Conservation (phyloP, 2,797 vertebrate genomes). For the Phylloscopus collybita region DNA sequence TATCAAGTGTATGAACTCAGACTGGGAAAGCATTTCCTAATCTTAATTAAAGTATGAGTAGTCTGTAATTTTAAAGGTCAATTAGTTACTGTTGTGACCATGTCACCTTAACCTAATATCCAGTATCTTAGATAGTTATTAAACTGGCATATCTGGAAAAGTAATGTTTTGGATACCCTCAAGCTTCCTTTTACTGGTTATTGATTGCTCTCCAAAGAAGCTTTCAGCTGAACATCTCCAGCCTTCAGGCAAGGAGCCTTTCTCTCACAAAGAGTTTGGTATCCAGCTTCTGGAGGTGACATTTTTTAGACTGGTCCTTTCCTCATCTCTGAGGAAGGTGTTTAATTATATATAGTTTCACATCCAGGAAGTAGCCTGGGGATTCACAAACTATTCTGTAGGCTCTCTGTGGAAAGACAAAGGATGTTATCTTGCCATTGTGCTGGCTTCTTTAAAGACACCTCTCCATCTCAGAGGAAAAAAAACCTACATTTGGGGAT, state of each 20-base stretch:
- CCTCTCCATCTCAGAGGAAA: background rate
- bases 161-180: background rate
- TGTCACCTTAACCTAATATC: background rate
- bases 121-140: background rate
- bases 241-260: background rate
- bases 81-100: background rate
- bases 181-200: background rate
- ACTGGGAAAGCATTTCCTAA: background rate
- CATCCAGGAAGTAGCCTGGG: background rate
- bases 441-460: background rate
- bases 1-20: background rate
- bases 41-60: background rate
- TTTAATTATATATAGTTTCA: background rate
- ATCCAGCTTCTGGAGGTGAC: background rate
- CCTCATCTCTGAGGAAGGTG: background rate
- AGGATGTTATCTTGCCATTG: background rate
- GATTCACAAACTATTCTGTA: background rate
- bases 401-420: background rate
- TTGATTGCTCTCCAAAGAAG: background rate
- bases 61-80: background rate
- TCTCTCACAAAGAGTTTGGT: background rate
- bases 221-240: background rate
- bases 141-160: background rate
- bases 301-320: slow-evolving; percentile 32
- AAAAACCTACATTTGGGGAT: background rate